Evolutionary conservation across 53 echinoderm and acorn worm genomes (phyloP).

Genomic region (Antedon mediterranea): DNA sequence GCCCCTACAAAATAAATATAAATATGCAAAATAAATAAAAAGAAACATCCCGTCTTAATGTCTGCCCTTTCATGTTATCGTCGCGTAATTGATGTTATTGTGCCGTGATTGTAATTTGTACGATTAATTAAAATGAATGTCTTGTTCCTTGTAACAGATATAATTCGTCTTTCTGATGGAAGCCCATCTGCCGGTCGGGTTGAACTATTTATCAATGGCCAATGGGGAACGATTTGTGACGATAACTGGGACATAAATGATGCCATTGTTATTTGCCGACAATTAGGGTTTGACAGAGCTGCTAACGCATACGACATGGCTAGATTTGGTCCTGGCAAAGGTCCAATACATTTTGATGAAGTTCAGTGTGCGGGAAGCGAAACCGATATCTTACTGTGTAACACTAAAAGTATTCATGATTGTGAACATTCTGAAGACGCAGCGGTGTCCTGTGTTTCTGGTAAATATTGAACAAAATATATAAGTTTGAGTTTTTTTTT

Average conservation of each 20-base stretch:
- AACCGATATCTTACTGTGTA: slow-evolving; percentile 1
- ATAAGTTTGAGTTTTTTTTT: too few relatives aligned
- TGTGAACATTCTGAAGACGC: slow-evolving; percentile 20
- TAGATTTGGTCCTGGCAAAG: slow-evolving; percentile 9
- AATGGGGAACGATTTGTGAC: slow-evolving; percentile 26
- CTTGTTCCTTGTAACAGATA: too few relatives aligned
- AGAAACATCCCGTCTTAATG: too few relatives aligned
- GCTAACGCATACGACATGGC: background rate
- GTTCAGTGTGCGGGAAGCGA: slow-evolving; percentile 22
- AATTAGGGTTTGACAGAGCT: slow-evolving; percentile 20
- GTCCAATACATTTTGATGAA: slow-evolving; percentile 13
- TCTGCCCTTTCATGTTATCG: too few relatives aligned
- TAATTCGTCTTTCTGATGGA: slow-evolving; percentile 15
- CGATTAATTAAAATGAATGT: too few relatives aligned
- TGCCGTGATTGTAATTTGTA: too few relatives aligned
- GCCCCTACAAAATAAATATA: too few relatives aligned
- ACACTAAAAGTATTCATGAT: background rate
- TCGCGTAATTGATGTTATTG: too few relatives aligned
- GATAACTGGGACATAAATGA: slow-evolving; percentile 15
- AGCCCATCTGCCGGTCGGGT: slow-evolving; percentile 14
- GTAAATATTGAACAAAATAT: background rate
- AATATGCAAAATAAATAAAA: too few relatives aligned
- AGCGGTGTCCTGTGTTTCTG: slow-evolving; percentile 8
- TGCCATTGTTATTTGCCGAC: slow-evolving; percentile 17
- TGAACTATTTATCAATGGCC: slow-evolving; percentile 7